phyloP scores from a whole-genome alignment of 1,140 invertebrate species.

The Leptopilina boulardi region DNA sequence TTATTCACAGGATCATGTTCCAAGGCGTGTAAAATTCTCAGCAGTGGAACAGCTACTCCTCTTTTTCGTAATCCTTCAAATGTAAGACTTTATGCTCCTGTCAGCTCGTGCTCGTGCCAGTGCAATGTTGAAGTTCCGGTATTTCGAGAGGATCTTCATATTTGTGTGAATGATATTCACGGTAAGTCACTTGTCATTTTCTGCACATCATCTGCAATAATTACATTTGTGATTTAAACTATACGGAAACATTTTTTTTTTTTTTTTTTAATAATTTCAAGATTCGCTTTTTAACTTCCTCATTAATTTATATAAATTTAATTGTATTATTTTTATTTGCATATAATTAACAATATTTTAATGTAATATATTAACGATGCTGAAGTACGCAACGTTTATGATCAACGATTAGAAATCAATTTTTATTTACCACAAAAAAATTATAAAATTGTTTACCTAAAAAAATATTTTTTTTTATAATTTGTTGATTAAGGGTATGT shows the following conservation, averaged over 20 bases:
- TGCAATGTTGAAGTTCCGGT: conserved; percentile 79
- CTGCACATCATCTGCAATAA: conserved; percentile 20
- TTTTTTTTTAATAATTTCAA: neutral
- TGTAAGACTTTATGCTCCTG: conserved; percentile 42
- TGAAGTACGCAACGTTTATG: too few species aligned
- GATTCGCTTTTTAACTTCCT: neutral
- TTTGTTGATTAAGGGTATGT: too few species aligned
- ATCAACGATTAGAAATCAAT: too few species aligned
- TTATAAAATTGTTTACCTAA: too few species aligned
- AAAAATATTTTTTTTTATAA: too few species aligned
- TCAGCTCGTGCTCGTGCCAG: conserved; percentile 79
- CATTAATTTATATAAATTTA: neutral
- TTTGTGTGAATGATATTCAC: conserved; percentile 84
- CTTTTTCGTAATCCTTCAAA: conserved; percentile 57
- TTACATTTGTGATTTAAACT: neutral
- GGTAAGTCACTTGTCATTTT: conserved; percentile 74
- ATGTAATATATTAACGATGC: too few species aligned
- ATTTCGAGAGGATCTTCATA: conserved; percentile 82
- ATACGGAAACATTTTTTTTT: too few species aligned
- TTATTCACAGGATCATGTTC: conserved; percentile 65
- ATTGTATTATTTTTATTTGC: too few species aligned
- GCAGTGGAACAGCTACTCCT: conserved; percentile 73
- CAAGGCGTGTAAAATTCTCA: conserved; percentile 70
- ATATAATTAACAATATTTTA: too few species aligned
- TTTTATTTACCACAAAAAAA: too few species aligned